Base-by-base conservation (phyloP, 2,888 invertebrate species). In the Deilephila porcellus region DNA sequence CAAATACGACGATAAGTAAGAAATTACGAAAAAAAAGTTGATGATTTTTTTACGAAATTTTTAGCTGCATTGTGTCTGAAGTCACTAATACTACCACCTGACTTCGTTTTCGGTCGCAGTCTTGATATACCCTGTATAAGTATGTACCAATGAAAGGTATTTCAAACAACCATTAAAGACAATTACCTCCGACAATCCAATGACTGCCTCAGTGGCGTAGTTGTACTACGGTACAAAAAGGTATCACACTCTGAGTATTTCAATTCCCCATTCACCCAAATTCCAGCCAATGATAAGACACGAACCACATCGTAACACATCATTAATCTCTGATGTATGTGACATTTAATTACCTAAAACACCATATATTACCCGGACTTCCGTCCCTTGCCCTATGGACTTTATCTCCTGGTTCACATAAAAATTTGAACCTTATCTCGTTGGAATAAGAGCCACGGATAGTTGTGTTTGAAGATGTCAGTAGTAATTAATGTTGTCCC, bases 291-390 rank as follows among this genome's bases (percentile, higher is more conserved):
- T 37, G 37, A 59, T 37, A 72, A 67, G 56, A 59, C 72, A 56
- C 52, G 82, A 80, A 84, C 87, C 45, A 87, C 81, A 81, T 89
- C 91, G 93, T 91, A 91, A 93, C 93, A 93, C 92, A 91, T 93
- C 93, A 94, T 94, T 94, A 94, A 94, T 94, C 92, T 92, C 90
- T 91, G 93, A 94, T 94, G 90, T 93, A 94, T 94, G 93, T 92
- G 93, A 94, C 93, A 93, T 94, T 94, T 93, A 94, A 94, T 94
- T 94, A 94, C 94, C 93, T 93, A 93, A 93, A 93, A 93, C 93
- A 93, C 93, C 93, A 93, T 94, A 94, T 93, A 94, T 93, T 92
- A 89, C 85, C 85, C 87, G 88, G 92, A 93, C 93, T 93, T 94
- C 93, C 94, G 91, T 88, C 88, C 85, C 86, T 83, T 82, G 83